Evolutionary conservation across 2,888 invertebrate species (phyloP).

Genomic region (Timema cristinae): DNA sequence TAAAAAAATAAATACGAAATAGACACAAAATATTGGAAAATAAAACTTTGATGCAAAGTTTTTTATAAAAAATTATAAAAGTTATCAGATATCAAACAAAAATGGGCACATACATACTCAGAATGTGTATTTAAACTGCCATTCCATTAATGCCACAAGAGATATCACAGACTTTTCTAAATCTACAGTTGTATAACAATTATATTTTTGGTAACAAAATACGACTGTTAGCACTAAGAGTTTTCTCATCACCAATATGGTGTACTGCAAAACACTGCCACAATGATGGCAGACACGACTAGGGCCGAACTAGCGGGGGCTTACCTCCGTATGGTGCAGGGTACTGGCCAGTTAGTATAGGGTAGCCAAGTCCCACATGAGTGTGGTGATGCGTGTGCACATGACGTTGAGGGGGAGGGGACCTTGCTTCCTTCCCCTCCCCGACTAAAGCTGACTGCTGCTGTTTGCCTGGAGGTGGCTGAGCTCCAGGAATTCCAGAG

Average conservation of each 20-base stretch:
- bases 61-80: not conserved
- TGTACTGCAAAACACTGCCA: slow-evolving; percentile 36
- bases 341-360: slow-evolving; percentile 64
- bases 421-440: slow-evolving; percentile 55
- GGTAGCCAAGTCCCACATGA: slow-evolving; percentile 90
- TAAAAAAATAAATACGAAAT: too few species aligned
- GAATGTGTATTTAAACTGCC: slow-evolving; percentile 10
- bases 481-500: slow-evolving; percentile 38
- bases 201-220: slow-evolving; percentile 32
- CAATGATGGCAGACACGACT: slow-evolving; percentile 21
- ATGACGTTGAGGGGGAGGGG: slow-evolving; percentile 90
- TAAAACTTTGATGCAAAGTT: slow-evolving; percentile 17
- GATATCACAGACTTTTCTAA: slow-evolving; percentile 41
- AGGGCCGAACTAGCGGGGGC: slow-evolving; percentile 40
- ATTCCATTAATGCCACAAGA: slow-evolving; percentile 32
- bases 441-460: slow-evolving; percentile 44
- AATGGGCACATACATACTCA: too few species aligned
- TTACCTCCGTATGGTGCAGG: slow-evolving; percentile 88
- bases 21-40: not conserved
- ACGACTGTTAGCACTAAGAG: slow-evolving; percentile 24
- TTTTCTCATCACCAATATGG: slow-evolving; percentile 43
- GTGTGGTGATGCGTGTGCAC: slow-evolving; percentile 97
- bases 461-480: slow-evolving; percentile 37
- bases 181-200: slow-evolving; percentile 29
- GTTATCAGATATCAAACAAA: too few species aligned